Evolutionary conservation across 2,797 vertebrate genomes (phyloP).

Genomic region (Sciaenops ocellatus): DNA sequence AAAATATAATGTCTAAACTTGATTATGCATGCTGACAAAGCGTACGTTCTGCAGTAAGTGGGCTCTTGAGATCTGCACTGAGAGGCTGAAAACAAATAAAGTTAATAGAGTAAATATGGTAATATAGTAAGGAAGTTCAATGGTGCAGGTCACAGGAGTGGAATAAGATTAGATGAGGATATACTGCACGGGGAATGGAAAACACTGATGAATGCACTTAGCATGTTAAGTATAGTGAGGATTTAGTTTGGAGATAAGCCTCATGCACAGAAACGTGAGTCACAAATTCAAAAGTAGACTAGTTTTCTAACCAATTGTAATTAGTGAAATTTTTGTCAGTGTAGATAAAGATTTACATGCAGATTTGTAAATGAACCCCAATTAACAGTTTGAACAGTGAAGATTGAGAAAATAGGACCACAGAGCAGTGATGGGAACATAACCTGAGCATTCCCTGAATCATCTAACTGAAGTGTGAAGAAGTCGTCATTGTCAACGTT

Average conservation of each 20-base stretch:
- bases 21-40: slow-evolving; percentile 57
- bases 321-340: neutral
- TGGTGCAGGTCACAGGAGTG: slow-evolving; percentile 32
- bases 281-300: neutral
- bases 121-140: slow-evolving; percentile 42
- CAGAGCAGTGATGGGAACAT: neutral
- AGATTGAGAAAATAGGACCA: neutral
- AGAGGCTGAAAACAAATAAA: slow-evolving; percentile 48
- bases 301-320: neutral
- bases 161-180: slow-evolving; percentile 24
- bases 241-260: neutral
- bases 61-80: slow-evolving; percentile 39
- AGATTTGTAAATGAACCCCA: slow-evolving; percentile 12
- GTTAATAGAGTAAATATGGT: slow-evolving; percentile 59
- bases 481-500: slow-evolving; percentile 25
- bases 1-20: slow-evolving; percentile 43
- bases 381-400: slow-evolving; percentile 2
- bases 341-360: neutral
- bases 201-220: slow-evolving; percentile 1
- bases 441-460: slow-evolving; percentile 2
- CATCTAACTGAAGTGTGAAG: slow-evolving; percentile 3
- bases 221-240: neutral
- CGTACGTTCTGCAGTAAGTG: slow-evolving; percentile 19
- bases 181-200: neutral
- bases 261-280: neutral